Evolutionary conservation across 2,797 vertebrate species (phyloP).

Genomic region (Morus bassanus): DNA sequence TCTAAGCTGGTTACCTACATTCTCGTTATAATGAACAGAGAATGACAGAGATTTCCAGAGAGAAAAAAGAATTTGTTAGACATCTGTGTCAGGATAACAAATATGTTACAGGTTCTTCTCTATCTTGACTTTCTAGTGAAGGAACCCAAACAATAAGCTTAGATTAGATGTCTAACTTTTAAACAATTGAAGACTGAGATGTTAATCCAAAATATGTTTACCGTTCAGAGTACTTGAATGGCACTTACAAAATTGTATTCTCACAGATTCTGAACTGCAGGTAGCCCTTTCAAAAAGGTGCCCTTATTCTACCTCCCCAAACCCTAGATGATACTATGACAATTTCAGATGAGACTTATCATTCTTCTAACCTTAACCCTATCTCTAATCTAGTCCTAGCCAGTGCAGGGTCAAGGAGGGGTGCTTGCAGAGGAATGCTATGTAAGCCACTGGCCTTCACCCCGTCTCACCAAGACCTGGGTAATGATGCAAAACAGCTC

Average conservation of each 20-base stretch:
- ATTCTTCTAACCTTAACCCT: not conserved
- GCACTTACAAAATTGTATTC: not conserved
- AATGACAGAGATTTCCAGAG: not conserved
- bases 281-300: not conserved
- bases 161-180: not conserved
- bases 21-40: not conserved
- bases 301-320: not conserved
- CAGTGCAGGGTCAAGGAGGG: not conserved
- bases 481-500: not conserved
- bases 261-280: not conserved
- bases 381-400: not conserved
- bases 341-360: not conserved
- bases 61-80: not conserved
- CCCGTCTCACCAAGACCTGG: not conserved
- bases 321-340: not conserved
- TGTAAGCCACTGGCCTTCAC: not conserved
- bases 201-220: not conserved
- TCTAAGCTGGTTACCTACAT: not conserved
- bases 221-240: not conserved
- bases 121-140: not conserved
- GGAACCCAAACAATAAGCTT: not conserved
- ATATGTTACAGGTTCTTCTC: not conserved
- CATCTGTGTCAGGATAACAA: not conserved
- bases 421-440: not conserved
- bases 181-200: not conserved